Percentiles rank a stretch among this genome's conserved stretches.
Evolutionary conservation across 2,113 vertebrate genomes (phyloP).

Genomic region (Oreochromis tanganicae): DNA sequence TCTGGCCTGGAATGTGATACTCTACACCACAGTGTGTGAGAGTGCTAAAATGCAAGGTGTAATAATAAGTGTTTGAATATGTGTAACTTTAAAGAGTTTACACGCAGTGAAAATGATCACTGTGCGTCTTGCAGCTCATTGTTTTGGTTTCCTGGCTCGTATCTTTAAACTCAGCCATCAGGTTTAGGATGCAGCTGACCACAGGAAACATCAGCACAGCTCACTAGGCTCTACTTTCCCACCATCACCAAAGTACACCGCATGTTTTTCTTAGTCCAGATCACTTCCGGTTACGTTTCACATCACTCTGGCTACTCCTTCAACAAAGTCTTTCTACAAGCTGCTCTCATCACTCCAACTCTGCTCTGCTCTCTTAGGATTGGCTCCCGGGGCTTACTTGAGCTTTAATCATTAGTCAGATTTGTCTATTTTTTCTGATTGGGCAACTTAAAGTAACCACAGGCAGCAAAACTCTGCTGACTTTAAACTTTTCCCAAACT

Average conservation of each 20-base stretch:
- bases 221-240: not conserved
- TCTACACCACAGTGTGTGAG: not conserved
- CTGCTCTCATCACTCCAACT: not conserved
- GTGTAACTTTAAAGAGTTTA: not conserved
- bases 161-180: not conserved
- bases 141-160: not conserved
- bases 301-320: not conserved
- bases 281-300: not conserved
- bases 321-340: not conserved
- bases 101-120: not conserved
- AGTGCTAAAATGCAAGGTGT: not conserved
- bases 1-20: not conserved
- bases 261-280: not conserved
- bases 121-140: not conserved
- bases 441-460: accelerated
- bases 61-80: not conserved
- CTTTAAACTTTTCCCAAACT: not conserved
- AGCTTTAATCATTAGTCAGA: not conserved
- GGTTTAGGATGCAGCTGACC: not conserved
- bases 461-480: not conserved
- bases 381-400: not conserved
- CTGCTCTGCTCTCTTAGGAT: not conserved
- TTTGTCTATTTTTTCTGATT: not conserved
- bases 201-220: not conserved
- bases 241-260: not conserved